Evolutionary conservation across 2,888 invertebrate genomes (phyloP).

Genomic region (Pachydiplax longipennis): DNA sequence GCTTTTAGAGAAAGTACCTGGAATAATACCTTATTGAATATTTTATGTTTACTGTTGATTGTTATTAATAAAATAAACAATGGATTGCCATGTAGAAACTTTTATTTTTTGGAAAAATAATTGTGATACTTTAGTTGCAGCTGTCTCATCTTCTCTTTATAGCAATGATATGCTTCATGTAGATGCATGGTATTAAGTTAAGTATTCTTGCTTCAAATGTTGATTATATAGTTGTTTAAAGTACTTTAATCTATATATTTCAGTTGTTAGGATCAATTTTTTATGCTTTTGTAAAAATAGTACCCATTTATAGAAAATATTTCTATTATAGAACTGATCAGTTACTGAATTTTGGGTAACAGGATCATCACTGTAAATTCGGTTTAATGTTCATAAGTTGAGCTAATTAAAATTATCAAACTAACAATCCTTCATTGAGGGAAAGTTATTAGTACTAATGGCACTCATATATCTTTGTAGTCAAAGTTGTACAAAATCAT

Average conservation of each 20-base stretch:
- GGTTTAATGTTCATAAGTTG: neutral
- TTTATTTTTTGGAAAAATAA: conserved; percentile 7
- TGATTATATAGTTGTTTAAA: neutral
- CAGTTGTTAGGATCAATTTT: neutral
- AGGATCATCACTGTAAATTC: neutral
- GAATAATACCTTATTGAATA: neutral
- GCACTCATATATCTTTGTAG: too few species aligned
- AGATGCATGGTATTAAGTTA: conserved; percentile 3
- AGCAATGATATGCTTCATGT: neutral
- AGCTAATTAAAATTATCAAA: too few species aligned
- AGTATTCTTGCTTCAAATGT: neutral
- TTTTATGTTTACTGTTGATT: neutral
- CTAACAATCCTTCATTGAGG: too few species aligned
- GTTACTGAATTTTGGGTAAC: neutral
- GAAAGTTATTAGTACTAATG: too few species aligned
- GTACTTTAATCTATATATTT: neutral
- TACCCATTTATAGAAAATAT: neutral
- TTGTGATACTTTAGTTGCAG: neutral
- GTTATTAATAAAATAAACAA: conserved; percentile 18
- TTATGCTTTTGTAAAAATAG: neutral
- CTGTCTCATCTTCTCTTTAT: neutral
- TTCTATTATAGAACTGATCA: neutral
- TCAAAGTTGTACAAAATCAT: too few species aligned
- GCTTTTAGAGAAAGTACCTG: conserved; percentile 7
- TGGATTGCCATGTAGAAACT: neutral